These are phyloP conservation scores for Rana temporaria DNA, from an alignment of 2,113 vertebrate species.

Conservation along the genomic window DNA sequence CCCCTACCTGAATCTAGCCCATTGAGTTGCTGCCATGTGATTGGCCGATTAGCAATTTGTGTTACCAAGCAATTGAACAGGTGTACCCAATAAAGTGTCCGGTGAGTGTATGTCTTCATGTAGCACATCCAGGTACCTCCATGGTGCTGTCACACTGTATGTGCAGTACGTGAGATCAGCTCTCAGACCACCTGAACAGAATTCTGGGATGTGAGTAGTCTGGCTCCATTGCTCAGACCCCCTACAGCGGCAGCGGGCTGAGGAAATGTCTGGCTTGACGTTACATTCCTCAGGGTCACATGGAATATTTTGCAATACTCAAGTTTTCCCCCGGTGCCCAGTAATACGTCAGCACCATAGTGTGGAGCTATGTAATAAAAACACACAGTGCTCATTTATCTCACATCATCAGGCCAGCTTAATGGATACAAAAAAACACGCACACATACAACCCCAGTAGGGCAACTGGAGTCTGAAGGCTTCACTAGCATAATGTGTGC, in stretches of 20 bases:
- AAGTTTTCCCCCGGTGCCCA: background rate
- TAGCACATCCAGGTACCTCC: background rate
- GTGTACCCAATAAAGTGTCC: no score
- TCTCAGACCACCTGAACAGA: conserved; percentile 37
- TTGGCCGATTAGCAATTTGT: no score
- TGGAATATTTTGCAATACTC: conserved; percentile 15
- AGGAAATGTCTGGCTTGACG: conserved; percentile 45
- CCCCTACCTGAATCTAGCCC: no score
- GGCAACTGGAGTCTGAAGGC: no score
- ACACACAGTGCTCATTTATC: no score
- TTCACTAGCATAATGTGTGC: no score
- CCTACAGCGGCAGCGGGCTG: conserved; percentile 38
- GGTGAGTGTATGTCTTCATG: background rate
- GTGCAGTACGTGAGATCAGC: background rate
- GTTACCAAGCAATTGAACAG: no score
- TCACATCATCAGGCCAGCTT: no score
- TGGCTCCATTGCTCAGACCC: conserved; percentile 33
- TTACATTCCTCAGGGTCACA: conserved; percentile 30
- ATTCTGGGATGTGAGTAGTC: conserved; percentile 11
- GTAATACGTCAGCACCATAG: background rate
- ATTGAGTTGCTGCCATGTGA: no score
- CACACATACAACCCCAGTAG: no score
- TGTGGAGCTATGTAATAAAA: background rate
- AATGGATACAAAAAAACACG: no score
- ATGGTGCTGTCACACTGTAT: background rate